Evolutionary conservation across 2,888 invertebrate genomes (phyloP).

Genomic region (Sminthurinus aureus): DNA sequence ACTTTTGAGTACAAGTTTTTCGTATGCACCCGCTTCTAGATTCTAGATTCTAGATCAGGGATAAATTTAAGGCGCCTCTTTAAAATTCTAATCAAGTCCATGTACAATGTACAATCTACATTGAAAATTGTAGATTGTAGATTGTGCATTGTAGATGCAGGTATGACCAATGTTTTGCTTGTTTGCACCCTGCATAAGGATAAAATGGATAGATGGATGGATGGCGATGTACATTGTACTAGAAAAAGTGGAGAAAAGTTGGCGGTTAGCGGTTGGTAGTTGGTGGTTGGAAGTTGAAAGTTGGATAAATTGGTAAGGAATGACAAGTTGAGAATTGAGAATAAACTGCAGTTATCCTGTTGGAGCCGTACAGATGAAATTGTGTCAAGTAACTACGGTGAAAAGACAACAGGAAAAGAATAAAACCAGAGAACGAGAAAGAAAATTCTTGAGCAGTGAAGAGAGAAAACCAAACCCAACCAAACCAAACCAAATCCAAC

Average conservation of each 20-base stretch:
- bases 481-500: not conserved
- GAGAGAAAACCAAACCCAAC: not conserved
- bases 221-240: too few relatives aligned
- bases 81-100: not conserved
- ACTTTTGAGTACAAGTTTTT: too few relatives aligned
- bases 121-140: not conserved
- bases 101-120: not conserved
- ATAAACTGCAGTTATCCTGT: not conserved
- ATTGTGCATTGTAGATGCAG: not conserved
- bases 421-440: not conserved
- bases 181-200: too few relatives aligned
- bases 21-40: too few relatives aligned
- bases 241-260: not conserved
- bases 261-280: not conserved
- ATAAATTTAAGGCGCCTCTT: too few relatives aligned
- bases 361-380: not conserved
- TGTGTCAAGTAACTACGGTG: not conserved
- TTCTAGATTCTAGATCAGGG: too few relatives aligned
- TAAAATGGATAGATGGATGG: too few relatives aligned
- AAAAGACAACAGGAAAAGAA: not conserved
- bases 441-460: not conserved
- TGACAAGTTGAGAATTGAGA: not conserved
- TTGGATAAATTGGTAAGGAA: not conserved
- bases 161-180: too few relatives aligned
- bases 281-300: not conserved